These are phyloP conservation scores for Selene dorsalis DNA, from an alignment of 2,797 vertebrate genomes.

Conservation along the genomic window DNA sequence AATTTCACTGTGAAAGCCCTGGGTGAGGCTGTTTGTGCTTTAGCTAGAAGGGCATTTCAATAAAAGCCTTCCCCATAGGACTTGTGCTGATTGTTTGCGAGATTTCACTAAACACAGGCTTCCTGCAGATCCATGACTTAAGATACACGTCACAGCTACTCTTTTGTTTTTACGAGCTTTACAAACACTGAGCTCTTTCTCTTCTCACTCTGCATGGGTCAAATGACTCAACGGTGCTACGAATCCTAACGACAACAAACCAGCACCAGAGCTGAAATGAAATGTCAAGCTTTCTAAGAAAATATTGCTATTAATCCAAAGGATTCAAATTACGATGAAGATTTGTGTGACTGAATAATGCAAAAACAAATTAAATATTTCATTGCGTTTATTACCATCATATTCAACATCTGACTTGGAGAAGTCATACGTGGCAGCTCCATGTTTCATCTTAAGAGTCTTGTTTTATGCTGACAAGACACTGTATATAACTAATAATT, in stretches of 20 bases:
- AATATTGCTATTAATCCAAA: not conserved
- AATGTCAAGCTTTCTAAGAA: no score
- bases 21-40: constrained; percentile 42
- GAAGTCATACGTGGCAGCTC: not conserved
- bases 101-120: constrained; percentile 55
- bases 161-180: constrained; percentile 52
- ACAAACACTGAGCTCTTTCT: constrained; percentile 40
- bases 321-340: not conserved
- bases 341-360: not conserved
- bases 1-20: constrained; percentile 44
- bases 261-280: not conserved
- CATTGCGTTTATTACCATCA: not conserved
- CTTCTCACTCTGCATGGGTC: not conserved
- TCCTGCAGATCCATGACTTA: constrained; percentile 47
- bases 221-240: not conserved
- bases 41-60: constrained; percentile 42
- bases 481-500: no score
- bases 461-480: not conserved
- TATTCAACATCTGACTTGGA: no score
- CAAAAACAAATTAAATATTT: not conserved
- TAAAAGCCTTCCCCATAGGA: constrained; percentile 51
- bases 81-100: constrained; percentile 50
- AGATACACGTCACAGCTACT: constrained; percentile 39
- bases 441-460: not conserved
- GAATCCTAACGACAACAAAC: not conserved